Conservation (phyloP, 1,140 invertebrate species). For the Aradophagus sp. region DNA sequence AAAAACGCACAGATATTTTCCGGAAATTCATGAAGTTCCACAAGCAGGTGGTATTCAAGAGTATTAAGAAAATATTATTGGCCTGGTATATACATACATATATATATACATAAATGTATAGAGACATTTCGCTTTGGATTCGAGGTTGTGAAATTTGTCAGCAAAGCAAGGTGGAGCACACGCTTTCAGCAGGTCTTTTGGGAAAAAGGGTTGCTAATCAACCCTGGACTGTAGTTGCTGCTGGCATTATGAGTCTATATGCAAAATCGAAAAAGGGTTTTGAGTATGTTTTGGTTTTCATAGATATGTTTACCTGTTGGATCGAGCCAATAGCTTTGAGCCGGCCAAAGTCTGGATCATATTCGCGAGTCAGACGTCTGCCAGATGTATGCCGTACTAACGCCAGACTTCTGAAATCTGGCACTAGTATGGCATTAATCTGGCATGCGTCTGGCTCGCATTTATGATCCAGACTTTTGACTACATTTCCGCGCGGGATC, state of each 20-base stretch:
- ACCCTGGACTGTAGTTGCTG: slow-evolving; percentile 66
- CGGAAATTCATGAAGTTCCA: slow-evolving; percentile 37
- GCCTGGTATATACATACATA: slow-evolving; percentile 56
- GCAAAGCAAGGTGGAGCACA: slow-evolving; percentile 15
- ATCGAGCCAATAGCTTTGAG: slow-evolving; percentile 30
- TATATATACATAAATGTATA: too few relatives aligned
- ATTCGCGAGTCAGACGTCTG: too few relatives aligned
- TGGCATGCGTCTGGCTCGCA: too few relatives aligned
- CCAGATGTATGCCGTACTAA: too few relatives aligned
- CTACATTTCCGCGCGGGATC: slow-evolving; percentile 8
- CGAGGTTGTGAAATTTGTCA: too few relatives aligned
- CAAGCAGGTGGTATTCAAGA: slow-evolving; percentile 58
- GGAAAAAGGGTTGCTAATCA: slow-evolving; percentile 32
- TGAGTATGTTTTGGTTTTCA: slow-evolving; percentile 53
- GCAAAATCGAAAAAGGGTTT: slow-evolving; percentile 64
- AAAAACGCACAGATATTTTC: slow-evolving; percentile 34
- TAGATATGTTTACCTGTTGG: slow-evolving; percentile 64
- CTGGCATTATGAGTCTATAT: slow-evolving; percentile 68
- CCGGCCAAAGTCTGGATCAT: slow-evolving; percentile 15
- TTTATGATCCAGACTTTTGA: slow-evolving; percentile 17
- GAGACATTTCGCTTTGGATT: too few relatives aligned
- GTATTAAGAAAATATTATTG: slow-evolving; percentile 62
- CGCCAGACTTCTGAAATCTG: too few relatives aligned
- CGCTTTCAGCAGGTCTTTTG: slow-evolving; percentile 8
- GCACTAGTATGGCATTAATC: too few relatives aligned